A percentile compares a stretch with the other conserved stretches of the same genome.
Conservation (phyloP, 2,888 invertebrate genomes). For the Lasioglossum calceatum region DNA sequence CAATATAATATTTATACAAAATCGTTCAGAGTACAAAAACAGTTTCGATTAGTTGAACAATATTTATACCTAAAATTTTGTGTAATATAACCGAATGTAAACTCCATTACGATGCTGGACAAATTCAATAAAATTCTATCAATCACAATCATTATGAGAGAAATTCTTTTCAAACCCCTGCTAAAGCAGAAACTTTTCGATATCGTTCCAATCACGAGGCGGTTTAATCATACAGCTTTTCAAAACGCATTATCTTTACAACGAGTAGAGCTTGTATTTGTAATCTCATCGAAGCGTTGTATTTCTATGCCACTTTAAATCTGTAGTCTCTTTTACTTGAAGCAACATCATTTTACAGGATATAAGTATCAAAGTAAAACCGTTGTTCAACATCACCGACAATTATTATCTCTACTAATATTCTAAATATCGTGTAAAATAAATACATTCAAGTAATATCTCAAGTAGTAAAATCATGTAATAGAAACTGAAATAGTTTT, state of each 20-base stretch:
- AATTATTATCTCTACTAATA: constrained; percentile 1
- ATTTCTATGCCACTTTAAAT: neutral
- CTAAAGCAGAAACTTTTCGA: neutral
- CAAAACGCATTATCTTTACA: neutral
- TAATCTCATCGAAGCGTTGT: neutral
- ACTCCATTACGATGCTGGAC: neutral
- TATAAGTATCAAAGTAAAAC: neutral
- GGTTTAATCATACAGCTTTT: neutral
- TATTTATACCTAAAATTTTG: neutral
- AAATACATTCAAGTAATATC: constrained; percentile 7
- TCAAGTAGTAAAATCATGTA: neutral
- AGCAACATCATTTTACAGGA: neutral
- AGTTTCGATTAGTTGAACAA: neutral
- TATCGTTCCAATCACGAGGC: neutral
- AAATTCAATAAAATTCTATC: neutral
- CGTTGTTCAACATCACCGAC: neutral
- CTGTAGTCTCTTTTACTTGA: neutral
- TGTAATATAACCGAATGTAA: neutral
- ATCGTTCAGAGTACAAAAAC: neutral
- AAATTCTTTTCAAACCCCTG: neutral
- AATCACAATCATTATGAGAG: neutral
- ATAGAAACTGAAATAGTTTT: constrained; percentile 9
- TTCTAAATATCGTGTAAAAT: constrained; percentile 5
- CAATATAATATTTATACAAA: constrained; percentile 13
- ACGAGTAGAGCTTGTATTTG: neutral